Evolutionary conservation across 2,888 invertebrate species (phyloP).

Genomic region (Pachliopta kotzebuea): DNA sequence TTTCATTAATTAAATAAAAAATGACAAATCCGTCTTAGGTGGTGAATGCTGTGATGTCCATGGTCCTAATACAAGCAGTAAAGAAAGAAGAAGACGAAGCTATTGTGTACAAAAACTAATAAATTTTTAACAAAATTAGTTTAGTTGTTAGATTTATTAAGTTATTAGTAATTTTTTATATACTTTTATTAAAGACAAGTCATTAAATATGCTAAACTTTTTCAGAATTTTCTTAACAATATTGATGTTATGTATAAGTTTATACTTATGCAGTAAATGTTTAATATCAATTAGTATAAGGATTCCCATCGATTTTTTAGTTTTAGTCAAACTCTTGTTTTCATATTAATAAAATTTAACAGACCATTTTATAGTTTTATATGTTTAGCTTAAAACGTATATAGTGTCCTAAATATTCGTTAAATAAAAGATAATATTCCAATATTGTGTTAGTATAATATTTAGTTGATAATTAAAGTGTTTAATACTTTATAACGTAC

Average conservation of each 20-base stretch:
- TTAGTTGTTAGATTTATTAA: not conserved
- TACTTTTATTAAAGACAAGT: not conserved
- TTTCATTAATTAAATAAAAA: not conserved
- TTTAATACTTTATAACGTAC: not conserved
- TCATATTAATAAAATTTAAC: no score
- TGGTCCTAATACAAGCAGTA: conserved; percentile 86
- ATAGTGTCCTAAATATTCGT: not conserved
- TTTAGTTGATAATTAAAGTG: not conserved
- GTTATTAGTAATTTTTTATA: not conserved
- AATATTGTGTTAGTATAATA: not conserved
- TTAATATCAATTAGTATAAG: not conserved
- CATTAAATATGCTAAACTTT: no score
- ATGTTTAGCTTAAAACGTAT: not conserved
- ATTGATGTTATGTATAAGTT: no score
- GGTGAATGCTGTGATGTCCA: conserved; percentile 85
- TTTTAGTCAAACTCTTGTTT: not conserved
- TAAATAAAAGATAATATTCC: not conserved
- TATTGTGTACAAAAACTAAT: conserved; percentile 70
- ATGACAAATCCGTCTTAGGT: conserved; percentile 73
- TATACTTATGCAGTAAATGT: no score
- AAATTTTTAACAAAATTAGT: not conserved
- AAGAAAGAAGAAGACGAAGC: conserved; percentile 86
- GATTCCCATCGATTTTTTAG: conserved; percentile 1
- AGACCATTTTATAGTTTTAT: no score
- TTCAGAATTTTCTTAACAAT: no score